Percentiles rank a stretch among this genome's conserved stretches.
These are phyloP conservation scores for Microctenopoma lineatum DNA, from an alignment of 2,797 vertebrate species.

Conservation along the genomic window DNA sequence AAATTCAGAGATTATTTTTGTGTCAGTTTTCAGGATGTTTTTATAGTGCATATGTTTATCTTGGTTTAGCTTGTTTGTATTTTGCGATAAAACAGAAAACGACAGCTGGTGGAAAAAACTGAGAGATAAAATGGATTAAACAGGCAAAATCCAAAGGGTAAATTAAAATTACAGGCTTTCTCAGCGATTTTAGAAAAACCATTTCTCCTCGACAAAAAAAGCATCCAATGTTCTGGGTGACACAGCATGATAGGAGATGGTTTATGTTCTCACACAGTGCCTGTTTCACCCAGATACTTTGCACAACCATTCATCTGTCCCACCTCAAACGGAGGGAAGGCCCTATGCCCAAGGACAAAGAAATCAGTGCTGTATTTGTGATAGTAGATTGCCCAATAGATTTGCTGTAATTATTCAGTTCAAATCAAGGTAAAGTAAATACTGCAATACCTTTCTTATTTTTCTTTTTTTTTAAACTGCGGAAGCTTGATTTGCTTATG, in stretches of 20 bases:
- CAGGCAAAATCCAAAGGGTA: too few species aligned
- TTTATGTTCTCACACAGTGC: neutral
- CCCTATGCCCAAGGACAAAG: neutral
- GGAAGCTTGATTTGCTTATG: neutral
- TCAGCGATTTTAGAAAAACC: neutral
- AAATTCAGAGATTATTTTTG: slow-evolving; percentile 9
- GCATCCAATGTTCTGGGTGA: neutral
- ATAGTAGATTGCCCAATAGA: neutral
- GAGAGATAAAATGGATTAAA: neutral
- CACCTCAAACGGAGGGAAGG: neutral
- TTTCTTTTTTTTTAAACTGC: neutral
- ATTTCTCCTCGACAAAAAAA: neutral
- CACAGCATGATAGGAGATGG: neutral
- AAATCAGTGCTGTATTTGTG: neutral
- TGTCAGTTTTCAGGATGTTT: slow-evolving; percentile 6
- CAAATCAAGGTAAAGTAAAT: neutral
- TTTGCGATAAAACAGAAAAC: slow-evolving; percentile 4
- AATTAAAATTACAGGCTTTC: slow-evolving; percentile 16
- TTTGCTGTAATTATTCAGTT: neutral
- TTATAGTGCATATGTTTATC: neutral
- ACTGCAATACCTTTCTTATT: neutral
- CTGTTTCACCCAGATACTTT: neutral
- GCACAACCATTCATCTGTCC: slow-evolving; percentile 18
- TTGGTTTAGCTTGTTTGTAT: slow-evolving; percentile 1
- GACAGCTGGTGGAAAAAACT: neutral